A percentile compares a stretch with the other conserved stretches of the same genome.
Conservation (phyloP, 1,140 invertebrate species). For the Polypedilum pembai region DNA sequence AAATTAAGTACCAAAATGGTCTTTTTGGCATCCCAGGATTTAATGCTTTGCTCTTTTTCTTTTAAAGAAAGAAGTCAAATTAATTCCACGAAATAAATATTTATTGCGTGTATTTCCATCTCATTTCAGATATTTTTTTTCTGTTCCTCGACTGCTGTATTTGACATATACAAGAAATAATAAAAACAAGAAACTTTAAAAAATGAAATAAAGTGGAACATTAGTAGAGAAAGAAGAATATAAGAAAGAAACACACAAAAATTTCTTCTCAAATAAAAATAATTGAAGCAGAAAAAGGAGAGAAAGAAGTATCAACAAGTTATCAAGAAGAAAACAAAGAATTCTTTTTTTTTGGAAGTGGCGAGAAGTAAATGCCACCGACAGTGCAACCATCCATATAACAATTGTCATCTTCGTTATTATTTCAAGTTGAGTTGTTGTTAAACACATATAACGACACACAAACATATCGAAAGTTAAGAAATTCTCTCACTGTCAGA, state of each 20-base stretch:
- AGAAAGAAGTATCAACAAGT: conserved; percentile 13
- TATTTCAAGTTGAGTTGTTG: background rate
- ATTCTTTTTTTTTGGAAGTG: background rate
- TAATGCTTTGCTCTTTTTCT: no score
- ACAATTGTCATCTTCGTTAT: conserved; percentile 4
- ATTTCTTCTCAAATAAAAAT: background rate
- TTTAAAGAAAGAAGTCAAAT: background rate
- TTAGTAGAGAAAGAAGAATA: background rate
- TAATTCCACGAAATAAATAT: conserved; percentile 14
- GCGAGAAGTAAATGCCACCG: background rate
- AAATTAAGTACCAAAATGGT: no score
- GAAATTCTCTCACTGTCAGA: no score
- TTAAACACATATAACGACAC: background rate
- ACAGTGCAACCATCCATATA: background rate
- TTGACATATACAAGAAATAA: background rate
- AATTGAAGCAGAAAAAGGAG: background rate
- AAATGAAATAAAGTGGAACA: background rate
- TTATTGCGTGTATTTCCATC: conserved; percentile 17
- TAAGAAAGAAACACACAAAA: background rate
- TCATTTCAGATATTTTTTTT: background rate
- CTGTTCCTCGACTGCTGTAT: background rate
- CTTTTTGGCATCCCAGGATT: no score
- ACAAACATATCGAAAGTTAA: no score
- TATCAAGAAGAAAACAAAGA: background rate
- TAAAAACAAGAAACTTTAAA: background rate